Conservation (phyloP, 2,113 vertebrate species). For the Sula dactylatra region DNA sequence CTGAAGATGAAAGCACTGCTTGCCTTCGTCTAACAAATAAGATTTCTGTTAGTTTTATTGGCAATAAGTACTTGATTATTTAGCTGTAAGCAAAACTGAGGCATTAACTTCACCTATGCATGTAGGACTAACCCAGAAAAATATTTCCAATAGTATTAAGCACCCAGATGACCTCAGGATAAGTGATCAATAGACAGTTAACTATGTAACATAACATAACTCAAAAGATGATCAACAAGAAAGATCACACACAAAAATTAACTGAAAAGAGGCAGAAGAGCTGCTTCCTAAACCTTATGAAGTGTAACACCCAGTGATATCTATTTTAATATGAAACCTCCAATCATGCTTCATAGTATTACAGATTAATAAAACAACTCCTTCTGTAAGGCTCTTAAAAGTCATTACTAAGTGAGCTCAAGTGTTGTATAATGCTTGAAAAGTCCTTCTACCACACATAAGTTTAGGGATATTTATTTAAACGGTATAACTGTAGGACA, state of each 20-base stretch:
- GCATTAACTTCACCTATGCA: neutral
- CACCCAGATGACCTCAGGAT: conserved; percentile 33
- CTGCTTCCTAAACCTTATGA: neutral
- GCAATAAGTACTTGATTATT: neutral
- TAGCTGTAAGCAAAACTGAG: neutral
- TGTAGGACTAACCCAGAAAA: neutral
- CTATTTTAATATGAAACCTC: conserved; percentile 15
- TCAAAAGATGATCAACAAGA: conserved; percentile 23
- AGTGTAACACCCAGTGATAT: neutral
- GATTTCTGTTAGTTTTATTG: neutral
- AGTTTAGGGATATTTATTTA: conserved; percentile 3
- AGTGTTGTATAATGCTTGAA: conserved; percentile 20
- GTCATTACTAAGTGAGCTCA: conserved; percentile 26
- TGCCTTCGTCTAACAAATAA: neutral
- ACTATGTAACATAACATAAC: conserved; percentile 5
- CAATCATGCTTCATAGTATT: conserved; percentile 17
- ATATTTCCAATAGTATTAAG: conserved; percentile 37
- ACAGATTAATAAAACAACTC: conserved; percentile 15
- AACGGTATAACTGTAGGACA: neutral
- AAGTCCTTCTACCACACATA: conserved; percentile 5
- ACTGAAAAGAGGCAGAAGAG: neutral
- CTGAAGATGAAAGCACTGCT: neutral
- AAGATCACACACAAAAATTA: conserved; percentile 44
- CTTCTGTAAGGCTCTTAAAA: conserved; percentile 23
- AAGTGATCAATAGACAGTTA: conserved; percentile 30